Percentiles rank a stretch among this genome's conserved stretches.
Conservation (phyloP, 2,797 vertebrate genomes). For the Sphenopsis melanotis region DNA sequence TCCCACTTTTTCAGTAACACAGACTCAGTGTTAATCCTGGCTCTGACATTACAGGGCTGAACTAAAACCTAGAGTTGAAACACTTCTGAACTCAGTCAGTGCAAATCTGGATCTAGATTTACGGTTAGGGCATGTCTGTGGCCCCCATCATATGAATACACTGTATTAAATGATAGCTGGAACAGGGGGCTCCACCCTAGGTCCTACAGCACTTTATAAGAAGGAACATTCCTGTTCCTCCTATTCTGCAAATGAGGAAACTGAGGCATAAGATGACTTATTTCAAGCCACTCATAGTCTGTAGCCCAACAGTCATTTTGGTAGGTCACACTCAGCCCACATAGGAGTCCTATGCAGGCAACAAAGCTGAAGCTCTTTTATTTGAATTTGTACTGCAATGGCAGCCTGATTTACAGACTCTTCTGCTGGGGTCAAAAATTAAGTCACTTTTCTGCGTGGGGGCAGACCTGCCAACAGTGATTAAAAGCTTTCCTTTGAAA, state of each 20-base stretch:
- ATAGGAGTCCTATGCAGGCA: background rate
- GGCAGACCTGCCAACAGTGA: conserved; percentile 28
- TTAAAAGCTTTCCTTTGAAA: conserved; percentile 65
- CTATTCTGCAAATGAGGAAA: background rate
- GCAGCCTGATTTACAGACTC: conserved; percentile 13
- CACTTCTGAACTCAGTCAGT: background rate
- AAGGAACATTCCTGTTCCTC: background rate
- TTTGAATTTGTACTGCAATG: background rate
- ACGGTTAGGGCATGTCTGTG: background rate
- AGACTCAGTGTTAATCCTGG: background rate
- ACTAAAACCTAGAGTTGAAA: background rate
- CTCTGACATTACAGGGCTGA: background rate
- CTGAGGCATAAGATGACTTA: background rate
- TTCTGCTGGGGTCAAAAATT: conserved; percentile 40
- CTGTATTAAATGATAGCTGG: background rate
- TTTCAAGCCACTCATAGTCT: background rate
- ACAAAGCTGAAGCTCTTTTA: background rate
- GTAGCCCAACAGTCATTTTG: background rate
- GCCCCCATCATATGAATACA: background rate
- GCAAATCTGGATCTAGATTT: background rate
- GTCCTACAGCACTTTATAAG: background rate
- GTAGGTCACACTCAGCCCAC: background rate
- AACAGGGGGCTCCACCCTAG: accelerated
- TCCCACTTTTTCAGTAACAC: background rate
- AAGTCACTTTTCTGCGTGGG: background rate